Percentiles rank a stretch among this genome's conserved stretches.
phyloP scores from a whole-genome alignment of 2,888 invertebrate species.

The Lordiphosa andalusiaca region DNA sequence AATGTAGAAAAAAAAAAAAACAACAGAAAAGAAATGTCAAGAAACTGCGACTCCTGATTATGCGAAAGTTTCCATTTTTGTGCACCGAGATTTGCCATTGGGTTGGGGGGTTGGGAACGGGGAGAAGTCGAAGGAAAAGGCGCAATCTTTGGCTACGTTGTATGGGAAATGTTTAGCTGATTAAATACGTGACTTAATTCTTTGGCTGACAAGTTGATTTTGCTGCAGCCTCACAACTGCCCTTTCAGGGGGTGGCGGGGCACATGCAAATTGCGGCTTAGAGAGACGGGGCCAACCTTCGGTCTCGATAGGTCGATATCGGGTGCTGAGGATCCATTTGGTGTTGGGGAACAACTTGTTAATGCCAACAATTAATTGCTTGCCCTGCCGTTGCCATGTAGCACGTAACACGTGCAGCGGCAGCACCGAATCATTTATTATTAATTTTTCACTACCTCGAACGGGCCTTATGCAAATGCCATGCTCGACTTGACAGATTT shows the following conservation, averaged over 20 bases:
- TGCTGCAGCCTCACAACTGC: slow-evolving; percentile 14
- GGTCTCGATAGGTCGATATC: slow-evolving; percentile 5
- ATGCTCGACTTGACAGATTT: slow-evolving; percentile 40
- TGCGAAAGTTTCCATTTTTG: slow-evolving; percentile 21
- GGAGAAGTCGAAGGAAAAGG: no score
- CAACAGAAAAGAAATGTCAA: neutral
- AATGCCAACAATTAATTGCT: slow-evolving; percentile 8
- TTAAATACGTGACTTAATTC: slow-evolving; percentile 80
- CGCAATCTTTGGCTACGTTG: slow-evolving; percentile 9
- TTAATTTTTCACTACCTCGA: slow-evolving; percentile 21
- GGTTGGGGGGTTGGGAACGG: no score
- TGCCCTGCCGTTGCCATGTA: slow-evolving; percentile 2
- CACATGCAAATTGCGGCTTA: slow-evolving; percentile 21
- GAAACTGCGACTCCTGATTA: slow-evolving; percentile 9
- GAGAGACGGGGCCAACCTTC: slow-evolving; percentile 14
- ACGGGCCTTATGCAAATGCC: slow-evolving; percentile 61
- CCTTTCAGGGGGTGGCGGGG: slow-evolving; percentile 2
- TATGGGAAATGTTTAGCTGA: slow-evolving; percentile 73
- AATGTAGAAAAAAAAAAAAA: slow-evolving; percentile 41
- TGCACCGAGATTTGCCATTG: slow-evolving; percentile 39
- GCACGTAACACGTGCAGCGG: slow-evolving; percentile 6
- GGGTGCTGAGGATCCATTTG: slow-evolving; percentile 5
- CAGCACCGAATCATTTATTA: slow-evolving; percentile 8
- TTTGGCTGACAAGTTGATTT: slow-evolving; percentile 58
- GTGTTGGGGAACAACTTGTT: slow-evolving; percentile 7